Conservation (phyloP, 1,140 invertebrate genomes). For the Ceratosolen solmsi region DNA sequence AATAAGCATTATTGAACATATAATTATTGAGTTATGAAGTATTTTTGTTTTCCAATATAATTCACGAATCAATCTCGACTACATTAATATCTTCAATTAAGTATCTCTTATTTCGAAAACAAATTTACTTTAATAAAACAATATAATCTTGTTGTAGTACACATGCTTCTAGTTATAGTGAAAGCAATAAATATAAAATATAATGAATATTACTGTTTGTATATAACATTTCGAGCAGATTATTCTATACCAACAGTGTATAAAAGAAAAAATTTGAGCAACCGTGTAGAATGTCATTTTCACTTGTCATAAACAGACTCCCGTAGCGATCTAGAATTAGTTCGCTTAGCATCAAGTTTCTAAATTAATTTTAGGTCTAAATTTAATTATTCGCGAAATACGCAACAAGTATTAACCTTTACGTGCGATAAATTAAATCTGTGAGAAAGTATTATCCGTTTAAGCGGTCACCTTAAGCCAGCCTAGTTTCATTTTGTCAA, state of each 20-base stretch:
- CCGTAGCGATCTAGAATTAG: conserved; percentile 8
- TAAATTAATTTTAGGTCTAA: conserved; percentile 1
- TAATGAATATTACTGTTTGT: neutral
- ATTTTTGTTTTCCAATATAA: too few relatives aligned
- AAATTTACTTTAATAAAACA: neutral
- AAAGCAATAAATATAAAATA: neutral
- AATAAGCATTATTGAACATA: too few relatives aligned
- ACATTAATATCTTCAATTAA: neutral
- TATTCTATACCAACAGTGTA: neutral
- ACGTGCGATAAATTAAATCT: neutral
- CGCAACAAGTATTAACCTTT: neutral
- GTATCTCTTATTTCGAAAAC: neutral
- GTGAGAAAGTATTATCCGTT: neutral
- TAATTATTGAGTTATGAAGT: too few relatives aligned
- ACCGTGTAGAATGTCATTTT: neutral
- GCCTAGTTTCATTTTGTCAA: neutral
- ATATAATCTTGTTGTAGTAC: too few relatives aligned
- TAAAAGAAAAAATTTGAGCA: neutral
- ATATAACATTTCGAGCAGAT: neutral
- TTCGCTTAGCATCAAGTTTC: neutral
- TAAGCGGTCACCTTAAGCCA: too few relatives aligned
- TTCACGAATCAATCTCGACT: neutral
- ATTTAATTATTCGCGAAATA: neutral
- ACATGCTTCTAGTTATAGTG: neutral
- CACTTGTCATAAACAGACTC: neutral